Percentiles rank a stretch among this genome's conserved stretches.
Conservation (phyloP, 2,888 invertebrate genomes). For the Lithosia quadra region DNA sequence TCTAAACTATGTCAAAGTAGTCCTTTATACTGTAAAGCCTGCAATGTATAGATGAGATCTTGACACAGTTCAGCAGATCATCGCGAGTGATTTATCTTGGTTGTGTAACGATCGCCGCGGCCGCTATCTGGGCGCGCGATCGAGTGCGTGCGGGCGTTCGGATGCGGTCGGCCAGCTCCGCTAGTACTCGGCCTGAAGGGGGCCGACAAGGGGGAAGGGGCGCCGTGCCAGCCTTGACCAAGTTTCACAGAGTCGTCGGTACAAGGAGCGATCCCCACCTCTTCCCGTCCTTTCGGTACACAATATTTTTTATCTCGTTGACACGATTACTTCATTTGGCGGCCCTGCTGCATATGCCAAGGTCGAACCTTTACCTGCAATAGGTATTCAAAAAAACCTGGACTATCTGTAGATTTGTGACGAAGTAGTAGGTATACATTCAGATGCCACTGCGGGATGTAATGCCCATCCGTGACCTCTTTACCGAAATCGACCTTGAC, state of each 20-base stretch:
- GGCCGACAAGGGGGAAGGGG: slow-evolving; percentile 62
- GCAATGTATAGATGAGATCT: slow-evolving; percentile 69
- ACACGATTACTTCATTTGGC: slow-evolving; percentile 79
- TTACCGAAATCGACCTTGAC: slow-evolving; percentile 80
- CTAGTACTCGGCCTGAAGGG: slow-evolving; percentile 60
- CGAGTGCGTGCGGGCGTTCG: slow-evolving; percentile 76
- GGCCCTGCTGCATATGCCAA: slow-evolving; percentile 70
- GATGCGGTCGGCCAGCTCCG: slow-evolving; percentile 72
- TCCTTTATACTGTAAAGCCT: slow-evolving; percentile 44
- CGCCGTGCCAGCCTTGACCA: slow-evolving; percentile 83
- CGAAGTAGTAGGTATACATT: slow-evolving; percentile 18
- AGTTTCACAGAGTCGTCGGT: slow-evolving; percentile 85
- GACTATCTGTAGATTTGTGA: slow-evolving; percentile 9
- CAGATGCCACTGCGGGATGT: slow-evolving; percentile 29
- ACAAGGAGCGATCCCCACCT: slow-evolving; percentile 85
- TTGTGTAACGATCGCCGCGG: slow-evolving; percentile 79
- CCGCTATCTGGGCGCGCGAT: slow-evolving; percentile 75
- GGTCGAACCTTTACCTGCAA: slow-evolving; percentile 60
- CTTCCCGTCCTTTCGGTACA: slow-evolving; percentile 82
- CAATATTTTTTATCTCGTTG: slow-evolving; percentile 74
- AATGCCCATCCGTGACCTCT: slow-evolving; percentile 63
- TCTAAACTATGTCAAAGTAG: slow-evolving; percentile 22
- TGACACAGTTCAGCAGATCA: slow-evolving; percentile 81
- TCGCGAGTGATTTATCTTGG: slow-evolving; percentile 78
- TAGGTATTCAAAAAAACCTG: slow-evolving; percentile 29